Conservation (phyloP, 2,888 invertebrate species). For the Cryptus viduatorius region DNA sequence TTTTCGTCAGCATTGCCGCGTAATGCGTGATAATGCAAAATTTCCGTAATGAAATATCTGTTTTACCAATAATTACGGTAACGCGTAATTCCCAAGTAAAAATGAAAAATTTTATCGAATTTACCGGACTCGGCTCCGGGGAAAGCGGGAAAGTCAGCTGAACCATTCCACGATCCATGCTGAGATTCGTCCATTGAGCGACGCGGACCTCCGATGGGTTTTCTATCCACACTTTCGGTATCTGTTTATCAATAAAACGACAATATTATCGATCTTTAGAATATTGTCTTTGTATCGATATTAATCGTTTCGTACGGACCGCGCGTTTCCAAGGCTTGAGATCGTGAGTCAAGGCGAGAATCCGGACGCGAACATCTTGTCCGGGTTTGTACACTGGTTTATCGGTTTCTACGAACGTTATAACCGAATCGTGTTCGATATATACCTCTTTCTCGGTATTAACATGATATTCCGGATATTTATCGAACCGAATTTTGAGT, state of each 20-base stretch:
- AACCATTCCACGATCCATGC: conserved; percentile 88
- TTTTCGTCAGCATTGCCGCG: neutral
- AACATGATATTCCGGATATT: conserved; percentile 83
- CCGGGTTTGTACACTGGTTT: conserved; percentile 88
- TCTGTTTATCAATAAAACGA: conserved; percentile 82
- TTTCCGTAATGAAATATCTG: neutral
- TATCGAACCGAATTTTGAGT: conserved; percentile 81
- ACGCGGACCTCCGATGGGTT: conserved; percentile 89
- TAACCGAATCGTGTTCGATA: conserved; percentile 86
- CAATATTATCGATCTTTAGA: neutral
- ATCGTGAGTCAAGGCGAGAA: conserved; percentile 86
- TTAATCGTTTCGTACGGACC: conserved; percentile 83
- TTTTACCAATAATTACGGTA: neutral
- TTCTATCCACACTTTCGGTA: conserved; percentile 89
- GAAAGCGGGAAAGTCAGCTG: conserved; percentile 86
- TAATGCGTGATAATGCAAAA: neutral
- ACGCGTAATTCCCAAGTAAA: neutral
- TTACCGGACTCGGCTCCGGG: conserved; percentile 82
- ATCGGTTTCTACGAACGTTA: conserved; percentile 87
- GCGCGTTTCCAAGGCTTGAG: conserved; percentile 86
- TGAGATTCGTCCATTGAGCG: conserved; percentile 88
- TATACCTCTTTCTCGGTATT: conserved; percentile 83
- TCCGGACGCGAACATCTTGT: conserved; percentile 87
- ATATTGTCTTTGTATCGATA: neutral
- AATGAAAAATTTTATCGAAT: too few relatives aligned